Evolutionary conservation across 2,888 invertebrate species (phyloP).

Genomic region (Phasia obesa): DNA sequence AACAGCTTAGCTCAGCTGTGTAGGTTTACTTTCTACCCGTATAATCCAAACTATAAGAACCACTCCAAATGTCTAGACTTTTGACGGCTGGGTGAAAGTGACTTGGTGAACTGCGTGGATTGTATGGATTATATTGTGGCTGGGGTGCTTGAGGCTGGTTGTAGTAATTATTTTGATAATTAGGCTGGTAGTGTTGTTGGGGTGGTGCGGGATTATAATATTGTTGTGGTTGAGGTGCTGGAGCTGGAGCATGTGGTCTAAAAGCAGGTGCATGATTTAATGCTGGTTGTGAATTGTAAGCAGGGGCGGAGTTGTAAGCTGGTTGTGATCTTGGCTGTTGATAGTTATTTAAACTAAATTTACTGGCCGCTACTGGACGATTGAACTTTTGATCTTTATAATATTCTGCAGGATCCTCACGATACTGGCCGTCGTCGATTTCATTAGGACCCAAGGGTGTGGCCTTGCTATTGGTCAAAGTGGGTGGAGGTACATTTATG

Average conservation of each 20-base stretch:
- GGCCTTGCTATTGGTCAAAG: constrained; percentile 84
- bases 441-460: constrained; percentile 84
- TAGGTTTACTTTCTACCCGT: constrained; percentile 83
- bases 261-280: constrained; percentile 62
- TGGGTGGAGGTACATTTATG: constrained; percentile 93
- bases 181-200: constrained; percentile 79
- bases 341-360: constrained; percentile 79
- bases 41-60: constrained; percentile 91
- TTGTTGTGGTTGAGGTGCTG: constrained; percentile 69
- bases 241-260: constrained; percentile 72
- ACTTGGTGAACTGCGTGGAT: constrained; percentile 83
- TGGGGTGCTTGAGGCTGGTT: constrained; percentile 76
- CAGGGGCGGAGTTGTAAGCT: constrained; percentile 71
- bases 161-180: constrained; percentile 79
- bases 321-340: constrained; percentile 74
- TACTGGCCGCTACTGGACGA: constrained; percentile 81
- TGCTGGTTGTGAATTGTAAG: constrained; percentile 65
- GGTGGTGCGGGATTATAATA: constrained; percentile 74
- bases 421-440: constrained; percentile 93
- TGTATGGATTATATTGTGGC: constrained; percentile 79
- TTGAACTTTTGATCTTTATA: constrained; percentile 87
- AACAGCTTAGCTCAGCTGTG: constrained; percentile 9
- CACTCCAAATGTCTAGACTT: constrained; percentile 88
- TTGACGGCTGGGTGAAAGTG: constrained; percentile 88
- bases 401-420: constrained; percentile 92